phyloP scores from a whole-genome alignment of 1,140 invertebrate genomes.

The Scaptomyza graminum region DNA sequence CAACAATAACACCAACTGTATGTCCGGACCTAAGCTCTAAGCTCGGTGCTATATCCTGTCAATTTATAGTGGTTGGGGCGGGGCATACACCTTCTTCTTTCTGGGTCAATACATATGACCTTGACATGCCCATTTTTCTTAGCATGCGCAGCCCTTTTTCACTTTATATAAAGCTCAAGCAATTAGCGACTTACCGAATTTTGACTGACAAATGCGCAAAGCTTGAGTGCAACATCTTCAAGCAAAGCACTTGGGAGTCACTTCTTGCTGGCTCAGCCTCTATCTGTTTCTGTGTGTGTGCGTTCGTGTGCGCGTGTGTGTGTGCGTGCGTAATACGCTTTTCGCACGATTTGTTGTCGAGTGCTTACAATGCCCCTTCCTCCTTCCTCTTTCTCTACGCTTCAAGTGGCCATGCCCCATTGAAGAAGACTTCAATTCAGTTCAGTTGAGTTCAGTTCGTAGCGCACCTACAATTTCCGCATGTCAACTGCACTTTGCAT shows the following conservation, averaged over 20 bases:
- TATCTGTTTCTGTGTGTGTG: slow-evolving; percentile 4
- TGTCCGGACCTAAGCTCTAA: neutral
- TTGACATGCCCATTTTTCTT: neutral
- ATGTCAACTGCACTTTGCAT: slow-evolving; percentile 81
- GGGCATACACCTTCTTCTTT: neutral
- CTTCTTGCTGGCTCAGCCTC: neutral
- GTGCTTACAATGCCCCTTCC: slow-evolving; percentile 21
- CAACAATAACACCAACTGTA: neutral
- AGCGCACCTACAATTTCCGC: slow-evolving; percentile 77
- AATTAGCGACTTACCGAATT: slow-evolving; percentile 27
- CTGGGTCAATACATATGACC: neutral
- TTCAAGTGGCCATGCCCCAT: slow-evolving; percentile 48
- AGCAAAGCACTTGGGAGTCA: slow-evolving; percentile 8
- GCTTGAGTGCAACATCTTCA: slow-evolving; percentile 29
- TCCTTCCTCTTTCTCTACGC: neutral
- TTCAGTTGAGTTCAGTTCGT: slow-evolving; percentile 32
- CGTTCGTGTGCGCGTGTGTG: slow-evolving; percentile 3
- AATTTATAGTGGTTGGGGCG: too few relatives aligned
- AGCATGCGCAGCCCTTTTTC: neutral
- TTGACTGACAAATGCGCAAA: slow-evolving; percentile 33
- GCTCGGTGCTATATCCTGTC: too few relatives aligned
- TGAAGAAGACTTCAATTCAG: slow-evolving; percentile 49
- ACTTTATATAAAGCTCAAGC: neutral
- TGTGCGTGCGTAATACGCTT: slow-evolving; percentile 44
- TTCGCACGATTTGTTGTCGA: slow-evolving; percentile 50